phyloP scores from a whole-genome alignment of 2,888 invertebrate genomes.

The Amitus sp. region DNA sequence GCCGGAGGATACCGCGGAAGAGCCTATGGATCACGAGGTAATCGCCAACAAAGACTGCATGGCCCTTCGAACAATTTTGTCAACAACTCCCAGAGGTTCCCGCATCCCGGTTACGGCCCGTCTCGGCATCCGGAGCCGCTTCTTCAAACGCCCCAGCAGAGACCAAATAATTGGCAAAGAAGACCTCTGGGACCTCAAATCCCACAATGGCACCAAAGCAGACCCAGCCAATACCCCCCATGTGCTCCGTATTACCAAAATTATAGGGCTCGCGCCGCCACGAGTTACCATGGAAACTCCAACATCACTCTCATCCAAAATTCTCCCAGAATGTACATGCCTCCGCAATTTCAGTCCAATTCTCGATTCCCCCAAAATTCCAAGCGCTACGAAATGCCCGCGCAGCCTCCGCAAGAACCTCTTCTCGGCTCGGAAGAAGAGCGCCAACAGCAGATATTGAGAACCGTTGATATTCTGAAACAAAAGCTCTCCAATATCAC shows the following conservation, averaged over 20 bases:
- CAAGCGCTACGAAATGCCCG: background rate
- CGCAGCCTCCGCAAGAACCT: slow-evolving; percentile 35
- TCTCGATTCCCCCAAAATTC: background rate
- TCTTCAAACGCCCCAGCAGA: too few species aligned
- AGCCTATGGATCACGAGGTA: slow-evolving; percentile 50
- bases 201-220: slow-evolving; percentile 35
- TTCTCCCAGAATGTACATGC: background rate
- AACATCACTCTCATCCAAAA: background rate
- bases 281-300: too few species aligned
- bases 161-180: slow-evolving; percentile 38
- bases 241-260: slow-evolving; percentile 23
- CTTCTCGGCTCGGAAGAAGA: slow-evolving; percentile 60
- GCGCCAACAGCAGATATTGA: slow-evolving; percentile 55
- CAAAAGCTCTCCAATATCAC: slow-evolving; percentile 52
- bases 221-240: slow-evolving; percentile 22
- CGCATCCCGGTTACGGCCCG: slow-evolving; percentile 35
- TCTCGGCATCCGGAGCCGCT: slow-evolving; percentile 21
- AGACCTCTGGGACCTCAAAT: slow-evolving; percentile 15
- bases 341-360: background rate
- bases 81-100: slow-evolving; percentile 22
- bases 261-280: too few species aligned
- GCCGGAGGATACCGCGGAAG: slow-evolving; percentile 53
- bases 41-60: slow-evolving; percentile 33
- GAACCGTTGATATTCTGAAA: slow-evolving; percentile 58
- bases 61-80: slow-evolving; percentile 34